A percentile compares a stretch with the other conserved stretches of the same genome.
phyloP scores from a whole-genome alignment of 1,140 invertebrate genomes.

The Cherax destructor region DNA sequence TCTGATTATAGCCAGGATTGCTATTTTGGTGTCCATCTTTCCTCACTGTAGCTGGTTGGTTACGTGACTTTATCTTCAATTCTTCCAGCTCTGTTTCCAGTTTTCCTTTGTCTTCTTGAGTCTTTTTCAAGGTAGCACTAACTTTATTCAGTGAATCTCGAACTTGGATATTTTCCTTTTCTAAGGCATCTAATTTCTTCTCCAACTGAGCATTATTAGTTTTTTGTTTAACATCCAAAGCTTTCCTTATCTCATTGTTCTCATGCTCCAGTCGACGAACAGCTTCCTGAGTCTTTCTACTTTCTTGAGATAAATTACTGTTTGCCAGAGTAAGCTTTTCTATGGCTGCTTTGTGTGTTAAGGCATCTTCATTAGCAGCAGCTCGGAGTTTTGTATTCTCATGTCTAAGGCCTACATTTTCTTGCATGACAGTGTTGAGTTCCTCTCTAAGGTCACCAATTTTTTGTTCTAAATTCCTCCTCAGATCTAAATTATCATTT shows the following conservation, averaged over 20 bases:
- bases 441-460: conserved; percentile 27
- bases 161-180: background rate
- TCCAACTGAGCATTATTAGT: background rate
- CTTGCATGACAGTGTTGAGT: background rate
- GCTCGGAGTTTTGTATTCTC: conserved; percentile 7
- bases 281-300: conserved; percentile 14
- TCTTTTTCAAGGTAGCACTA: conserved; percentile 4
- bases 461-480: conserved; percentile 6
- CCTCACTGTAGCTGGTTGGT: background rate
- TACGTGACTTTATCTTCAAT: background rate
- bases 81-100: background rate
- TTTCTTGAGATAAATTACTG: conserved; percentile 1
- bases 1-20: background rate
- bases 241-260: conserved; percentile 4
- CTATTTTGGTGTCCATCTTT: conserved; percentile 12
- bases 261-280: conserved; percentile 18
- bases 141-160: conserved; percentile 12
- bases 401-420: conserved; percentile 1
- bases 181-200: background rate
- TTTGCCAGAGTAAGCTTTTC: conserved; percentile 9
- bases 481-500: conserved; percentile 19
- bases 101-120: conserved; percentile 6
- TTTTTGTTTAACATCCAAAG: conserved; percentile 35
- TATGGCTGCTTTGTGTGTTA: background rate
- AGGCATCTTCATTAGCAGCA: background rate